A percentile compares a stretch with the other conserved stretches of the same genome.
phyloP scores from a whole-genome alignment of 2,797 vertebrate species.

The Macroramphosus scolopax region DNA sequence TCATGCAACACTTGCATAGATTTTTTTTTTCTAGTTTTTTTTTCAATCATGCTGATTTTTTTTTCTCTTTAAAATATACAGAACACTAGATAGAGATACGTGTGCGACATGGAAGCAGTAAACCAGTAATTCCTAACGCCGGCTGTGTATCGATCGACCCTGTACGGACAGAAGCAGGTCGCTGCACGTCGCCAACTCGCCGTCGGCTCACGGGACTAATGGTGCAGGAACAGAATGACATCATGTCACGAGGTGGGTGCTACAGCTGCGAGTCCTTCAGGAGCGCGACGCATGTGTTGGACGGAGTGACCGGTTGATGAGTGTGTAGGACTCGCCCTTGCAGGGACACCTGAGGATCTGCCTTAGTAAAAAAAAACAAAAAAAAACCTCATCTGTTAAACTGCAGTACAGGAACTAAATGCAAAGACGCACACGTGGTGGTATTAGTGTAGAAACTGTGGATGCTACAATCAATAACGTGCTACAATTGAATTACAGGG shows the following conservation, averaged over 20 bases:
- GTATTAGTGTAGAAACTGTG: constrained; percentile 40
- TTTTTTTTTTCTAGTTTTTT: constrained; percentile 62
- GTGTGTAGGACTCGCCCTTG: constrained; percentile 28
- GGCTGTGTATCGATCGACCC: constrained; percentile 23
- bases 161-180: constrained; percentile 23
- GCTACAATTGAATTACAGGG: constrained; percentile 70
- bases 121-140: constrained; percentile 49
- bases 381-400: too few relatives aligned
- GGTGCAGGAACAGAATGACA: constrained; percentile 45
- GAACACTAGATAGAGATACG: constrained; percentile 78
- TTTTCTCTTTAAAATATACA: constrained; percentile 74
- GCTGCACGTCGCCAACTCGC: constrained; percentile 24
- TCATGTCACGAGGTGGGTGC: constrained; percentile 64
- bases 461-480: constrained; percentile 77
- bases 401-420: constrained; percentile 44
- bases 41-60: constrained; percentile 76
- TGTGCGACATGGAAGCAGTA: constrained; percentile 73
- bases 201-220: constrained; percentile 40
- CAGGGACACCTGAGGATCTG: constrained; percentile 65
- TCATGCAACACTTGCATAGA: constrained; percentile 88
- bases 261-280: constrained; percentile 59
- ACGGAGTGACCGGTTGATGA: constrained; percentile 1
- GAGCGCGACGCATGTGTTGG: constrained; percentile 36
- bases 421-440: constrained; percentile 10
- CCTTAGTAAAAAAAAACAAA: constrained; percentile 20